phyloP scores from a whole-genome alignment of 1,140 invertebrate species.

The Coptotermes formosanus region DNA sequence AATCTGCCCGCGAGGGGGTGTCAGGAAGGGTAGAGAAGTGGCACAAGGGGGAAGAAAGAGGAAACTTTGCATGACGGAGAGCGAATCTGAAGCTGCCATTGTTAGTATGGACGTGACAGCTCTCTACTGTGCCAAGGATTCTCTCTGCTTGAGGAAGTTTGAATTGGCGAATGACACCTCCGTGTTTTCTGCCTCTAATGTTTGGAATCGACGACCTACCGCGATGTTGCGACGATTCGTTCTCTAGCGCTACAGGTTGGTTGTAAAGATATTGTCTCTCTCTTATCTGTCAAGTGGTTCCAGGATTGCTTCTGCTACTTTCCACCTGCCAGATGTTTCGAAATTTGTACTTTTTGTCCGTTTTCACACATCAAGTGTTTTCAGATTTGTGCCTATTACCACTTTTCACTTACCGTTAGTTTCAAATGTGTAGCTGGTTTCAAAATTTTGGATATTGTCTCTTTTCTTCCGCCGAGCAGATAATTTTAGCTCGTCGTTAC shows the following conservation, averaged over 20 bases:
- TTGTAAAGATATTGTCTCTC: not conserved
- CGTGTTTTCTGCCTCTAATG: not conserved
- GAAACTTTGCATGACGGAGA: constrained; percentile 18
- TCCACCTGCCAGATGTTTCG: no score
- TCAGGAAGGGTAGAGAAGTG: not conserved
- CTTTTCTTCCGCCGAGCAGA: no score
- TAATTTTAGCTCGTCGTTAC: no score
- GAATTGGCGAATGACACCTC: constrained; percentile 14
- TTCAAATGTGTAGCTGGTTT: no score
- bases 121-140: not conserved
- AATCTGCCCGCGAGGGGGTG: not conserved
- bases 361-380: no score
- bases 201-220: not conserved
- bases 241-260: not conserved
- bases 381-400: no score
- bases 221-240: not conserved
- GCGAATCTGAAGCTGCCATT: not conserved
- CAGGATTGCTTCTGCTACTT: no score
- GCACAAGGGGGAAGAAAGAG: not conserved
- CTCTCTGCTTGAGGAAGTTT: constrained; percentile 5
- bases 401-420: no score
- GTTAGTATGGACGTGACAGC: constrained; percentile 8
- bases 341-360: no score
- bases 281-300: no score
- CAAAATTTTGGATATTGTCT: no score